A percentile compares a stretch with the other conserved stretches of the same genome.
Evolutionary conservation across 2,797 vertebrate species (phyloP).

Genomic region (Melopsittacus undulatus): DNA sequence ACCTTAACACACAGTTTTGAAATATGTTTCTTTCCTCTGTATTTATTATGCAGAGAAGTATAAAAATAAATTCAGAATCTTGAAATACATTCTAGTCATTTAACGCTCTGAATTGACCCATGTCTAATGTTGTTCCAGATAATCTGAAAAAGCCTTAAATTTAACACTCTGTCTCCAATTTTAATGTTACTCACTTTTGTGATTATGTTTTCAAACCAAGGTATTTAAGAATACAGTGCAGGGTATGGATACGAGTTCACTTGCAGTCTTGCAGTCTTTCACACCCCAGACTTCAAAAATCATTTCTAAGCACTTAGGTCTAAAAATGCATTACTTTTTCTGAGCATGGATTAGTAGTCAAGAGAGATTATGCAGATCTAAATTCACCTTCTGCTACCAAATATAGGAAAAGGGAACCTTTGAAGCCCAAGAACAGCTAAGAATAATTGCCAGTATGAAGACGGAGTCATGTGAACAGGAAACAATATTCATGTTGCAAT

Average conservation of each 20-base stretch:
- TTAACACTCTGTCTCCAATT: neutral
- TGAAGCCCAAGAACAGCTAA: constrained; percentile 70
- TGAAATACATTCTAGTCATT: neutral
- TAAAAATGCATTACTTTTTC: neutral
- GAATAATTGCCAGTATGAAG: constrained; percentile 72
- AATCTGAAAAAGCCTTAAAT: neutral
- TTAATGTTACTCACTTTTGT: neutral
- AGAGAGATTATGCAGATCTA: constrained; percentile 21
- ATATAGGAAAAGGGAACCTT: constrained; percentile 65
- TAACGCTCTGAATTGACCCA: neutral
- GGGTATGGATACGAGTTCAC: neutral
- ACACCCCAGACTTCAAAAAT: constrained; percentile 45
- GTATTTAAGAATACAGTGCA: neutral
- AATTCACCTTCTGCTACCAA: constrained; percentile 61
- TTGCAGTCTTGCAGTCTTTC: neutral
- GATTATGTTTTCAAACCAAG: neutral
- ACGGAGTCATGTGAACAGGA: constrained; percentile 67
- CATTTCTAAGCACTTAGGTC: constrained; percentile 23
- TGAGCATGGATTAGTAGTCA: neutral
- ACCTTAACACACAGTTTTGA: neutral
- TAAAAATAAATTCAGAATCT: neutral
- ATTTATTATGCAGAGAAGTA: neutral
- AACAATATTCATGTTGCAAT: constrained; percentile 54
- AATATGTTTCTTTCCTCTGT: neutral
- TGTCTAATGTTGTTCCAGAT: neutral